Evolutionary conservation across 2,113 vertebrate genomes (phyloP), one percentile per base, ranked within the genome.

Genomic region (Strix uralensis): DNA sequence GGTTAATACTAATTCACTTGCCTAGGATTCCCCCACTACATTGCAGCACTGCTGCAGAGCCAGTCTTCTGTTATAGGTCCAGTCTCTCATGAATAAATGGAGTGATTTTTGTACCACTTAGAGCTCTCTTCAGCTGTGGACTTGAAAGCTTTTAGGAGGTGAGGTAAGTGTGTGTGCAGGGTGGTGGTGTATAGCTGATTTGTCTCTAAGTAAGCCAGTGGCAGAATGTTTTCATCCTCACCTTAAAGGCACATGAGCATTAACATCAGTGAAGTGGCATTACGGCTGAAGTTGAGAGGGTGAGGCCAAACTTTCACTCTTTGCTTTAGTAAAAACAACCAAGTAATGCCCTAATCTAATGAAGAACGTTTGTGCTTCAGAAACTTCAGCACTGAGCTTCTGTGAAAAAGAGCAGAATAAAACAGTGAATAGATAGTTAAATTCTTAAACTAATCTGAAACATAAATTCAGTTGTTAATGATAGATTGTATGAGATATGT

Each of bases 1-100:
- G 82, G 47, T 26, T 80, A 16, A 21, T 72, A 34, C 15, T 54
- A 14, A 38, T 74, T 29, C 25, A 36, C 18, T 65, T 73, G 16
- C 22, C 21, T 44, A 7, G 21, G 54, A 19, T 70, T 81, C n/a
- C 32, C 9, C 17, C 1, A 1, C 51, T 42, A 0, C 5, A 1
- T 81, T 62, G 15, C 81, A 63, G 8, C 30, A 5, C 16, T 67
- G 36, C 51, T 84, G 55, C 55, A 59, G 59, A 59, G 54, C 12
- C 38, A 26, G 58, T 38, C 27, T 15, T 57, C 38, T 81, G 29
- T 40, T 67, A 13, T 1, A 65, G 29, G 25, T 70, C 55, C 42
- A 66, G 27, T 44, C 23, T 73, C 42, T 5, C 4, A 7, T 4
- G 6, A 78, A 30, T 38, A 73, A 52, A 5, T 19, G 6, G 29